Evolutionary conservation across 2,888 invertebrate species (phyloP).

Genomic region (Siphonodentalium dalli): DNA sequence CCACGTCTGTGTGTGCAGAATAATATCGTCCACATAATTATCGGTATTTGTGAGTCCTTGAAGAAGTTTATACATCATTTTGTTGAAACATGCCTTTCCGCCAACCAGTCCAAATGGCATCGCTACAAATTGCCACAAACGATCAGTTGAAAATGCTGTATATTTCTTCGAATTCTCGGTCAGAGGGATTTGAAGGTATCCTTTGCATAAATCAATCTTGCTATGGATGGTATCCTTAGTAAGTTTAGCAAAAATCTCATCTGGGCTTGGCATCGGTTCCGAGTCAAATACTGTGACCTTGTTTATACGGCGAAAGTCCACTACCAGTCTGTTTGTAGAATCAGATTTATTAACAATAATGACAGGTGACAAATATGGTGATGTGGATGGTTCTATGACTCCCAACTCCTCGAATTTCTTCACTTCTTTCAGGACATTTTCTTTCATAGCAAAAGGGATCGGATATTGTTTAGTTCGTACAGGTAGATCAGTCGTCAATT

Average conservation of each 20-base stretch:
- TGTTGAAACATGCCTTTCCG: constrained; percentile 6
- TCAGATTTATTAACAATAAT: constrained; percentile 31
- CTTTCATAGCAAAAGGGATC: constrained; percentile 19
- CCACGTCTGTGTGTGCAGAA: neutral
- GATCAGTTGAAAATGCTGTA: constrained; percentile 28
- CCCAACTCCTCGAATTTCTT: constrained; percentile 26
- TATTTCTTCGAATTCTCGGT: constrained; percentile 8
- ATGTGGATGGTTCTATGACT: constrained; percentile 28
- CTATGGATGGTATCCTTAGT: constrained; percentile 24
- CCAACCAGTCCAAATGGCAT: constrained; percentile 23
- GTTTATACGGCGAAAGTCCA: constrained; percentile 33
- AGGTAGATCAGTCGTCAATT: constrained; percentile 12
- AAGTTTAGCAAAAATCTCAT: constrained; percentile 31
- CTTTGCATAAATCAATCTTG: constrained; percentile 30
- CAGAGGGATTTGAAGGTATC: constrained; percentile 34
- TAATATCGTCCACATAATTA: constrained; percentile 9
- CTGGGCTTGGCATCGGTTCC: constrained; percentile 34
- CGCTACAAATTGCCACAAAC: constrained; percentile 4
- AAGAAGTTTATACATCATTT: constrained; percentile 14
- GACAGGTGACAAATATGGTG: constrained; percentile 29
- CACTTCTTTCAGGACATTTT: constrained; percentile 22
- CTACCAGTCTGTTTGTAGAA: constrained; percentile 27
- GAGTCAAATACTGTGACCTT: constrained; percentile 30
- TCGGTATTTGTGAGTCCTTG: constrained; percentile 6
- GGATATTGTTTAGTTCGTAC: constrained; percentile 21